Evolutionary conservation across 2,797 vertebrate genomes (phyloP).

Genomic region (Hephaestus fuliginosus): DNA sequence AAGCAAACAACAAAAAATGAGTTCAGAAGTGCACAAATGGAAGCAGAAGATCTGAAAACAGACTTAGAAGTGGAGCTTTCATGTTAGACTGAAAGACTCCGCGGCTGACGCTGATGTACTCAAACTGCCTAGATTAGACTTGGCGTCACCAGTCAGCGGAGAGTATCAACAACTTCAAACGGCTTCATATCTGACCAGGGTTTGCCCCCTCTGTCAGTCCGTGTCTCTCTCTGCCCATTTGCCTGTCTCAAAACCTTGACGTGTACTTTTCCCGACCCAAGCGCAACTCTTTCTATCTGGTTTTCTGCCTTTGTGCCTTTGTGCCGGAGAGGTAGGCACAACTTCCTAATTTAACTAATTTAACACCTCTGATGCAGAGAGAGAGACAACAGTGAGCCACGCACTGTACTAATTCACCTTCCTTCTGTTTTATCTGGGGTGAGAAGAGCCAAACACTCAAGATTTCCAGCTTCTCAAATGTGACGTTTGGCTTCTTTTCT

Average conservation of each 20-base stretch:
- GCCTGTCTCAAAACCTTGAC: conserved; percentile 24
- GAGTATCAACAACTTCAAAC: conserved; percentile 71
- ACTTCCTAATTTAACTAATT: not conserved
- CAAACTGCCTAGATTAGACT: conserved; percentile 52
- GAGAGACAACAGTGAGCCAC: conserved; percentile 16
- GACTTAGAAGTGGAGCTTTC: conserved; percentile 59
- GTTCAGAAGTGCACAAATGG: conserved; percentile 53
- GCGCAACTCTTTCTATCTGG: not conserved
- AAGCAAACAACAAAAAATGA: conserved; percentile 30
- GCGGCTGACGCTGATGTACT: conserved; percentile 33
- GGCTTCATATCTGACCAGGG: conserved; percentile 43
- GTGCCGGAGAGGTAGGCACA: not conserved
- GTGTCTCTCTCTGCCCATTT: conserved; percentile 15
- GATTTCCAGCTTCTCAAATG: not conserved
- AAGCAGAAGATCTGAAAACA: conserved; percentile 41
- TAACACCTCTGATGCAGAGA: conserved; percentile 4
- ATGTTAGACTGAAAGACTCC: conserved; percentile 59
- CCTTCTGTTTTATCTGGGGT: not conserved
- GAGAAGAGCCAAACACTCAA: not conserved
- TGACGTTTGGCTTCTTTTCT: not conserved
- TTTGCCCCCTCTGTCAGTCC: conserved; percentile 33
- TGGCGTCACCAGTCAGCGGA: conserved; percentile 52
- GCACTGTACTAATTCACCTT: conserved; percentile 6
- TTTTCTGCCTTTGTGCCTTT: not conserved
- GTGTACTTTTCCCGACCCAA: conserved; percentile 20